Base-by-base conservation (phyloP, 2,888 invertebrate genomes). In the Smittia aterrima region DNA sequence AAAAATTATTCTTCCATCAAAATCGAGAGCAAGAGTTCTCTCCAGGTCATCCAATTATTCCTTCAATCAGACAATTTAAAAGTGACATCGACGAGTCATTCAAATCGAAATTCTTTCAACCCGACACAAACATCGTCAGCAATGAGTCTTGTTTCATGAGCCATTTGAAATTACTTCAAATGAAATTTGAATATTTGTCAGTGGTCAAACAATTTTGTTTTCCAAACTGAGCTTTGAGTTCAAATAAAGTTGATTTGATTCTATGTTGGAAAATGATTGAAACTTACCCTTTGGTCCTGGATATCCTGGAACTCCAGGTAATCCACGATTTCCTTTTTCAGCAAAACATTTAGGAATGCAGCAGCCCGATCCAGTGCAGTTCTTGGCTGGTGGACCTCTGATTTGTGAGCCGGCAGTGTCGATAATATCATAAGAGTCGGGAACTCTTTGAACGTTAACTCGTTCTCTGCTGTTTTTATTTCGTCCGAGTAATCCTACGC, bases 301-400 rank as follows among this genome's bases (percentile, higher is more conserved):
- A 25, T 64, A 83, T 53, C 95, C 95, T 40, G 89, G 84, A 22
- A 85, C 77, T 18, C 95, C 93, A 1, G 92, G 91, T 67, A 88
- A 84, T 74, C 94, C 94, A 79, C 92, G 85, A 75, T 87, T 88
- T 80, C 95, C 95, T 83, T 95, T 95, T 82, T 94, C 93, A 0
- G 95, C 94, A 77, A 92, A 90, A 82, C 95, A 95, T 85, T 94
- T 93, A 0, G 93, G 93, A 53, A 88, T 87, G 79, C 94, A 94
- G 78, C 89, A 89, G 75, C 87, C 90, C 0, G 87, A 85, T 11
- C 86, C 88, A 0, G 86, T 88, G 78, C 90, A 90, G 78, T 90
- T 89, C 64, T 85, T 85, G n/a, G 84, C 75, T 78, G 86, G 83
- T 76, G 77, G 6, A 79, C 82, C 79, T 76, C 79, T 78, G 27